phyloP scores from a whole-genome alignment of 2,888 invertebrate species.

The Agrilus biguttatus region DNA sequence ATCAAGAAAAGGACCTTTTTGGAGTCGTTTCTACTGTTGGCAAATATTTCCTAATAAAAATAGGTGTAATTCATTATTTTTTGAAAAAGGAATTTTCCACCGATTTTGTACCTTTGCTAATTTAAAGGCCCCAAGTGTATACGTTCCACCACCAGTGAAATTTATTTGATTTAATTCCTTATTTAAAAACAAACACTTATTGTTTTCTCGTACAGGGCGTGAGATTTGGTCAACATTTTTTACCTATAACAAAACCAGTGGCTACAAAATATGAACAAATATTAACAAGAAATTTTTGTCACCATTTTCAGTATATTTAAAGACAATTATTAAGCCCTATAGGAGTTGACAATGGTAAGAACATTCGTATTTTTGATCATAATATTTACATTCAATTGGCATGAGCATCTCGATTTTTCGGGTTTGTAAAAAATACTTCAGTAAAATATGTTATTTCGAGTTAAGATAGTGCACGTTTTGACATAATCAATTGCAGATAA shows the following conservation, averaged over 20 bases:
- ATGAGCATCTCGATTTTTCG: too few relatives aligned
- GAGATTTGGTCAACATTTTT: slow-evolving; percentile 46
- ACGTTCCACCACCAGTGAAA: slow-evolving; percentile 54
- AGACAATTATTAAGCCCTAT: too few relatives aligned
- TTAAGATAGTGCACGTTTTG: too few relatives aligned
- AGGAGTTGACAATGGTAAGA: too few relatives aligned
- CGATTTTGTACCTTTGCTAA: slow-evolving; percentile 39
- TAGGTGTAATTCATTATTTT: neutral
- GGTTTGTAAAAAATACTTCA: too few relatives aligned
- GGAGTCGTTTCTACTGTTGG: slow-evolving; percentile 30
- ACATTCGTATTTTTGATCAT: too few relatives aligned
- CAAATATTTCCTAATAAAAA: slow-evolving; percentile 32
- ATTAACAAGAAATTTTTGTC: too few relatives aligned
- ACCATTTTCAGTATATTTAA: too few relatives aligned
- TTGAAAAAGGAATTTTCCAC: neutral
- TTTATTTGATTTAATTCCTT: slow-evolving; percentile 42
- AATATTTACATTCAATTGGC: too few relatives aligned
- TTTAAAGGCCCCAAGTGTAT: slow-evolving; percentile 50
- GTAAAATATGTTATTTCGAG: too few relatives aligned
- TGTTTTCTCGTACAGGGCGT: slow-evolving; percentile 32
- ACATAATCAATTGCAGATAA: too few relatives aligned
- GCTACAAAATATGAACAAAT: too few relatives aligned
- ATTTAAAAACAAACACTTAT: slow-evolving; percentile 49
- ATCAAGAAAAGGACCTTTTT: slow-evolving; percentile 50
- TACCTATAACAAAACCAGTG: slow-evolving; percentile 10